These are phyloP conservation scores for Euplagia quadripunctaria DNA, from an alignment of 2,888 invertebrate species.

Conservation along the genomic window DNA sequence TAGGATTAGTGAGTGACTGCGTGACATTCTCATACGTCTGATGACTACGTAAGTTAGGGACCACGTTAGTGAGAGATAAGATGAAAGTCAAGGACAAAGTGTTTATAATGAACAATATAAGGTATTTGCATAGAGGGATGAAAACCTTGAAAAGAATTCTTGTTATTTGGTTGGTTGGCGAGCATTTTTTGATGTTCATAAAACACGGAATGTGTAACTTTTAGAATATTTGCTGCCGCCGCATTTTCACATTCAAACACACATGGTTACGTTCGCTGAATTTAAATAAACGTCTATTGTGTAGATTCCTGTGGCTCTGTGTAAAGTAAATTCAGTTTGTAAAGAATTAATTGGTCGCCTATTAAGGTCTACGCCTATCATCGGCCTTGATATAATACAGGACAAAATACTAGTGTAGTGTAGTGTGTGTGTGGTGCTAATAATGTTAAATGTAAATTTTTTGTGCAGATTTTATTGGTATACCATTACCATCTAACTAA, in stretches of 20 bases:
- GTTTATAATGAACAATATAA: conserved; percentile 28
- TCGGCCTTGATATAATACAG: no score
- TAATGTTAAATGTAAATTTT: no score
- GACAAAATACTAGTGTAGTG: no score
- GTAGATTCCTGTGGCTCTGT: not conserved
- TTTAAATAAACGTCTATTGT: not conserved
- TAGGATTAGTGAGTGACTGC: no score
- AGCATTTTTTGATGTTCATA: conserved; percentile 43
- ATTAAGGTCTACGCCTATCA: no score
- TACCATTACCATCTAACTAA: no score
- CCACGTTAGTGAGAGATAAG: no score
- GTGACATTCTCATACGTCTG: no score
- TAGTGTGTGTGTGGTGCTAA: no score
- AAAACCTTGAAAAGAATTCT: conserved; percentile 37
- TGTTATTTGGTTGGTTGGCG: conserved; percentile 43
- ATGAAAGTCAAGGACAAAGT: conserved; percentile 11
- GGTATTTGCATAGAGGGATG: conserved; percentile 44
- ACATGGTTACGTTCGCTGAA: not conserved
- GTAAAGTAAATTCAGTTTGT: not conserved
- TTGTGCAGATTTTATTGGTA: no score
- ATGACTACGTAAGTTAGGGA: no score
- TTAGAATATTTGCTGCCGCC: conserved; percentile 47
- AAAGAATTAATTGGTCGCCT: not conserved
- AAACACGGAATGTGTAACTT: conserved; percentile 41
- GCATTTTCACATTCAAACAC: not conserved